Base-by-base conservation (phyloP, 2,888 invertebrate genomes). In the Andricus quercusramuli region DNA sequence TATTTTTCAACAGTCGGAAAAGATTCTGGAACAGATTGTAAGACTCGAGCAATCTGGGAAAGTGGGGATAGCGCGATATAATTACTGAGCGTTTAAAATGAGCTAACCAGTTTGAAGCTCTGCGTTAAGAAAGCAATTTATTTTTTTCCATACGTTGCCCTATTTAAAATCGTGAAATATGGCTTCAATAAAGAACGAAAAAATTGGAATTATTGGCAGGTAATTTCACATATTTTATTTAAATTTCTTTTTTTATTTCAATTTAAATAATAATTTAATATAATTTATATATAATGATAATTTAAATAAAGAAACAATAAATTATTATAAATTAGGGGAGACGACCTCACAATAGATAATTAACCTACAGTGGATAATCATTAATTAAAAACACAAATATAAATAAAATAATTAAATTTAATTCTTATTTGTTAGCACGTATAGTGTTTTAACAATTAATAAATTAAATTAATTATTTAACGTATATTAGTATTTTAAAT, bases 131-230 rank as follows among this genome's bases (percentile, higher is more conserved):
- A 32, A 32, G 13, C 51, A 74, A n/a, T 56, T 74, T 29, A 47
- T 32, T 25, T 74, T 47, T 51, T 17, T 74, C 25, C 11, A 17
- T 32, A 56, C 29, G 22, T 44, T 74, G 6, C n/a, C n/a, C 17
- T 20, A 9, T n/a, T 74, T 74, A 17, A 74, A 74, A 74, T 17
- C 4, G 29, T 70, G 15, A 29, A 85, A 80, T 11, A 91, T 91
- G 91, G 84, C 89, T 44, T 84, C 89, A 29, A 11, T 77, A 17
- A 95, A 94, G 91, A 94, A 93, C 79, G 95, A 95, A 93, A 96
- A 96, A 93, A 95, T 96, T 86, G 96, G 96, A 84, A 96, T 96
- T 85, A 94, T 96, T 83, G 96, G 96, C 90, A 96, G 96, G 96
- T 96, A 93, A 87, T 77, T 81, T 2, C 37, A 13, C 4, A 29